phyloP scores from a whole-genome alignment of 2,888 invertebrate genomes.

The Agrotis clavis region DNA sequence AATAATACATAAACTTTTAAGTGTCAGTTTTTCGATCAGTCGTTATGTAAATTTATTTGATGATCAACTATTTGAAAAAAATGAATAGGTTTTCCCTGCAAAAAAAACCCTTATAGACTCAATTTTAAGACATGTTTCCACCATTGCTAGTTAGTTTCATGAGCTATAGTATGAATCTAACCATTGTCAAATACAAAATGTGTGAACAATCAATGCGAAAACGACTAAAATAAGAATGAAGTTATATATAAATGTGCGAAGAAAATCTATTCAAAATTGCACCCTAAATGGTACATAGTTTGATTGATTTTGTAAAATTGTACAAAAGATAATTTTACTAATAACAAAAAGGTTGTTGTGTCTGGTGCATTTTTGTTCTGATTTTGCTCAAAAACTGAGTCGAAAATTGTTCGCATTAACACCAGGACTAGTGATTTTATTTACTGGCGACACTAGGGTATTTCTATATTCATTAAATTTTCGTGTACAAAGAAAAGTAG shows the following conservation, averaged over 20 bases:
- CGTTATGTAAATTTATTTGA: no score
- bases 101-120: neutral
- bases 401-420: constrained; percentile 45
- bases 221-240: constrained; percentile 31
- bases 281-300: constrained; percentile 30
- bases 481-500: neutral
- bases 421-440: constrained; percentile 36
- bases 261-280: constrained; percentile 63
- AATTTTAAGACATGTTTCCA: neutral
- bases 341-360: constrained; percentile 36
- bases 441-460: constrained; percentile 23
- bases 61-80: no score
- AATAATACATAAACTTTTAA: no score
- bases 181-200: constrained; percentile 10
- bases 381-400: constrained; percentile 62
- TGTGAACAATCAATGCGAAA: constrained; percentile 41
- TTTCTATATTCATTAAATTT: constrained; percentile 14
- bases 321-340: constrained; percentile 43
- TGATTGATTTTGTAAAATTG: constrained; percentile 53
- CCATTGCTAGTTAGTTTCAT: neutral
- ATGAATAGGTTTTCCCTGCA: neutral
- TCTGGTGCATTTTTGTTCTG: constrained; percentile 66
- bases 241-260: constrained; percentile 37
- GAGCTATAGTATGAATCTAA: constrained; percentile 6
- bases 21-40: no score